Evolutionary conservation across 1,140 invertebrate genomes (phyloP).

Genomic region (Apis mellifera): DNA sequence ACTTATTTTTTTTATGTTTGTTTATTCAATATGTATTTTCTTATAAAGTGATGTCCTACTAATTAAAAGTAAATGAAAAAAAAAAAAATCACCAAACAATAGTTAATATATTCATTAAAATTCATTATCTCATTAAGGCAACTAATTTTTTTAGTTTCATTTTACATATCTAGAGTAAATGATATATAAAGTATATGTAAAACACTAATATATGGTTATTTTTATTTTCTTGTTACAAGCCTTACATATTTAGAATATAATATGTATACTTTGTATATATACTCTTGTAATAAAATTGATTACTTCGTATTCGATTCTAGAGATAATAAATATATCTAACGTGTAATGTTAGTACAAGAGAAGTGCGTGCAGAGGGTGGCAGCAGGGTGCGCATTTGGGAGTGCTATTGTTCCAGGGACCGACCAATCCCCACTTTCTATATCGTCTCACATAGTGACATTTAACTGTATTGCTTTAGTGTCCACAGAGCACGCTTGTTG

Average conservation of each 20-base stretch:
- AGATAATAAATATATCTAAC: conserved; percentile 81
- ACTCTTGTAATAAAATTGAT: conserved; percentile 81
- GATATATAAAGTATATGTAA: conserved; percentile 81
- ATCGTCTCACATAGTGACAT: conserved; percentile 81
- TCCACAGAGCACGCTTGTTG: conserved; percentile 78
- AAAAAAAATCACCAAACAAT: conserved; percentile 66
- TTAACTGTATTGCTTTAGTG: conserved; percentile 81
- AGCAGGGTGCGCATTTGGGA: conserved; percentile 75
- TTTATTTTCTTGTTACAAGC: conserved; percentile 81
- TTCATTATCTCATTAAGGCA: conserved; percentile 75
- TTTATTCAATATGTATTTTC: conserved; percentile 72
- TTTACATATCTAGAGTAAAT: conserved; percentile 79
- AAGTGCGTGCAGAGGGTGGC: conserved; percentile 81
- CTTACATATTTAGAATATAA: conserved; percentile 81
- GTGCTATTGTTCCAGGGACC: conserved; percentile 74
- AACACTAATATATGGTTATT: conserved; percentile 81
- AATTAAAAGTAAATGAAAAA: conserved; percentile 71
- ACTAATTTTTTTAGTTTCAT: conserved; percentile 77
- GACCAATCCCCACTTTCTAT: conserved; percentile 72
- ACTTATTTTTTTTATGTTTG: conserved; percentile 65
- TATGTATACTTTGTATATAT: conserved; percentile 81
- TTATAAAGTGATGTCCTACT: conserved; percentile 72
- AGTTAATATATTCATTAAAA: conserved; percentile 69
- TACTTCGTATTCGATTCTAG: conserved; percentile 78
- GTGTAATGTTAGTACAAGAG: conserved; percentile 80